Conservation (phyloP, 2,888 invertebrate species). For the Nymphalis c-album region DNA sequence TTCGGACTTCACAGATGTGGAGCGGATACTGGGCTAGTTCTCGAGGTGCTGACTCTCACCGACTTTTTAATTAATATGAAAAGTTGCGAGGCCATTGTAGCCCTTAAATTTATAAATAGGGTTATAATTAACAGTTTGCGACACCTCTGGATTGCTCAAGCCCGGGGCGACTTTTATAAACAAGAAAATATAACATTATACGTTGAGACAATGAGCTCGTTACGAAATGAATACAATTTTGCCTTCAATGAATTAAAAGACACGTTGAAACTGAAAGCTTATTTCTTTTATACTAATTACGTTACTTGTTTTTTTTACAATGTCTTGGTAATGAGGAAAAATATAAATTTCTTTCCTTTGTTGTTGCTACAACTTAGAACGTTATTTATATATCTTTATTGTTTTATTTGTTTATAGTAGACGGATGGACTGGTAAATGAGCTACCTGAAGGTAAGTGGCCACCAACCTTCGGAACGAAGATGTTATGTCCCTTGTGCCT, state of each 20-base stretch:
- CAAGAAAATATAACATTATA: constrained; percentile 66
- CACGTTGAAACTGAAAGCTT: constrained; percentile 11
- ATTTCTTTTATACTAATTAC: constrained; percentile 21
- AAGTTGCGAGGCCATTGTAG: constrained; percentile 36
- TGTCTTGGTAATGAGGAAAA: constrained; percentile 12
- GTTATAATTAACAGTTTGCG: constrained; percentile 56
- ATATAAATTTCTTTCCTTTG: constrained; percentile 11
- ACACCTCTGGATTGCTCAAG: constrained; percentile 49
- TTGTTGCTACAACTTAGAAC: neutral
- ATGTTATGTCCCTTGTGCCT: no score
- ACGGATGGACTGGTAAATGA: no score
- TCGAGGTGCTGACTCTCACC: constrained; percentile 37
- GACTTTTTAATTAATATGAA: constrained; percentile 35
- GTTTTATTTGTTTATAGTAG: no score
- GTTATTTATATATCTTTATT: neutral
- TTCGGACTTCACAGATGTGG: constrained; percentile 47
- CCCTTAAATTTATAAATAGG: constrained; percentile 47
- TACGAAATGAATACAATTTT: constrained; percentile 31
- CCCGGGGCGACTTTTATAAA: constrained; percentile 56
- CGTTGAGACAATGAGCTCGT: constrained; percentile 63
- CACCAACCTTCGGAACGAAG: no score
- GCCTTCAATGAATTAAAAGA: constrained; percentile 25
- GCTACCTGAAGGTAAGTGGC: no score
- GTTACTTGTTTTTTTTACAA: constrained; percentile 11
- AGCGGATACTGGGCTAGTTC: constrained; percentile 20